These are phyloP conservation scores for Apolygus lucorum DNA, from an alignment of 1,140 invertebrate species.

Conservation along the genomic window DNA sequence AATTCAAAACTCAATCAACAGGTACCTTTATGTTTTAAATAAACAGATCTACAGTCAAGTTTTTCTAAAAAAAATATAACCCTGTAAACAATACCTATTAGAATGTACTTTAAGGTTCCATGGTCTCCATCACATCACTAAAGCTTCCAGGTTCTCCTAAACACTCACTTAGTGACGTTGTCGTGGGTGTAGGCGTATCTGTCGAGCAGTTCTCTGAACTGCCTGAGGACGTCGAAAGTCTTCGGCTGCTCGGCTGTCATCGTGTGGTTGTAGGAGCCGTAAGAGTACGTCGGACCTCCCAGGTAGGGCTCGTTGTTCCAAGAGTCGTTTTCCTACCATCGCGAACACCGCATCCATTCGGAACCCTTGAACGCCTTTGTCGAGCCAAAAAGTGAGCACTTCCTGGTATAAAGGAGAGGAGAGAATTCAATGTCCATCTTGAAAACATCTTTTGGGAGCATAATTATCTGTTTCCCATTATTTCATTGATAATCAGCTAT, in stretches of 20 bases:
- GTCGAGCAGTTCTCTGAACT: conserved; percentile 47
- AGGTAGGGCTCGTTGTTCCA: conserved; percentile 36
- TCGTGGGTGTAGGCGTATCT: conserved; percentile 44
- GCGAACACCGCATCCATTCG: conserved; percentile 50
- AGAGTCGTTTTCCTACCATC: conserved; percentile 41
- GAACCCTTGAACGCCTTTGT: conserved; percentile 59
- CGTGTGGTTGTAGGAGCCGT: conserved; percentile 50
- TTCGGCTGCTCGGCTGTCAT: conserved; percentile 53
- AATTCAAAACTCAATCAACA: too few species aligned
- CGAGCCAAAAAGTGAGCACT: conserved; percentile 52
- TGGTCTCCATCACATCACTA: too few species aligned
- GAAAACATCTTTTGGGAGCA: too few species aligned
- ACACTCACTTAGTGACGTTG: conserved; percentile 38
- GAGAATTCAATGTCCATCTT: too few species aligned
- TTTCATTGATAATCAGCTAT: too few species aligned
- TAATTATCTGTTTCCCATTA: too few species aligned
- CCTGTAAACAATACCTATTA: too few species aligned
- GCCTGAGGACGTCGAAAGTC: conserved; percentile 50
- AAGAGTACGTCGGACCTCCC: conserved; percentile 33
- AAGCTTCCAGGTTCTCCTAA: too few species aligned
- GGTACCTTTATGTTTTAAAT: too few species aligned
- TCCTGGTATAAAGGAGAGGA: conserved; percentile 36
- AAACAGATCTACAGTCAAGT: too few species aligned
- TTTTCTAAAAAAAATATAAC: too few species aligned
- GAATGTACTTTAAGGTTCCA: too few species aligned